phyloP scores from a whole-genome alignment of 2,888 invertebrate genomes.

The Trissolcus brochymenae region DNA sequence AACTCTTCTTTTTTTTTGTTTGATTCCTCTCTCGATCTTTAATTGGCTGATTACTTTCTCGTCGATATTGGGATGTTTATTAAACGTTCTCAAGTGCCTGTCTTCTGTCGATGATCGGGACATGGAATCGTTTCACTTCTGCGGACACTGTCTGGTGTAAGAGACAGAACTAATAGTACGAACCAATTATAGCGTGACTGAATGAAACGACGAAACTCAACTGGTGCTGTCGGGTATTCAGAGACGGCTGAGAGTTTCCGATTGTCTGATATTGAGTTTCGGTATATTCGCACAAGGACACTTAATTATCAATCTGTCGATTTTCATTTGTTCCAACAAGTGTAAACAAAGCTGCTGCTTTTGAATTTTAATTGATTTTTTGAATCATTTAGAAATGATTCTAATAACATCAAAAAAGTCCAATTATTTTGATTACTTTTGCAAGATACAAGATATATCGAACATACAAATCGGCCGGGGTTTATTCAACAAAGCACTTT shows the following conservation, averaged over 20 bases:
- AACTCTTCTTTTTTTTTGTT: neutral
- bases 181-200: conserved; percentile 23
- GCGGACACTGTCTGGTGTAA: neutral
- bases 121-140: neutral
- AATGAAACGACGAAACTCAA: neutral
- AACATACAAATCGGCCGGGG: conserved; percentile 1
- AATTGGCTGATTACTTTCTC: neutral
- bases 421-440: too few species aligned
- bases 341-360: neutral
- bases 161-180: conserved; percentile 25
- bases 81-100: neutral
- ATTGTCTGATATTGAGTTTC: neutral
- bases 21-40: neutral
- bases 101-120: neutral
- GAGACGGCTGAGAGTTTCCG: neutral
- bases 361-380: neutral
- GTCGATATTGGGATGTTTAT: neutral
- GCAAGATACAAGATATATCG: neutral
- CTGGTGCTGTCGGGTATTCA: neutral
- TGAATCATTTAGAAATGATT: neutral
- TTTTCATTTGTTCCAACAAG: neutral
- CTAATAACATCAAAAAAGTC: too few species aligned
- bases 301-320: conserved; percentile 7
- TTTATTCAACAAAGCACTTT: conserved; percentile 20
- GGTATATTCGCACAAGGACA: neutral